phyloP scores from a whole-genome alignment of 2,797 vertebrate species.

The Dicrostonyx torquatus region DNA sequence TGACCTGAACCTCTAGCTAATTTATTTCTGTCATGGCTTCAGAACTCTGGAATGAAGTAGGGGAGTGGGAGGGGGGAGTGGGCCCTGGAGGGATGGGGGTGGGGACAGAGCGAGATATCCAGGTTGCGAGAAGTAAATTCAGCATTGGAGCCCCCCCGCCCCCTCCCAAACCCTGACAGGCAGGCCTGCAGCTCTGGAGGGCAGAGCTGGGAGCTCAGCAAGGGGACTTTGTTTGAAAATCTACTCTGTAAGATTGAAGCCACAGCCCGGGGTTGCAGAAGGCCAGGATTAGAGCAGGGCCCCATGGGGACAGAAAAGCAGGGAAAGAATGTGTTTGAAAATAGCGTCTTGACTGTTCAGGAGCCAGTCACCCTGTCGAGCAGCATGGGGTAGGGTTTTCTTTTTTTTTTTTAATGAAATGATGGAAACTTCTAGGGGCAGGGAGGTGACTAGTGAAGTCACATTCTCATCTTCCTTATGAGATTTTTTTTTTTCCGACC shows the following conservation, averaged over 20 bases:
- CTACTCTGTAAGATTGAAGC: slow-evolving; percentile 65
- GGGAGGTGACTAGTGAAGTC: slow-evolving; percentile 25
- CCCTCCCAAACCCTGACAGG: neutral
- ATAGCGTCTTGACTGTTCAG: slow-evolving; percentile 8
- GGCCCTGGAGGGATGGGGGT: slow-evolving; percentile 47
- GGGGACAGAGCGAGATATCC: slow-evolving; percentile 73
- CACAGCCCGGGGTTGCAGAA: slow-evolving; percentile 42
- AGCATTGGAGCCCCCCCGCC: slow-evolving; percentile 13
- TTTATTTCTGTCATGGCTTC: slow-evolving; percentile 88
- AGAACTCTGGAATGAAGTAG: slow-evolving; percentile 79
- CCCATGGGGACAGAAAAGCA: slow-evolving; percentile 49
- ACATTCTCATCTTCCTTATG: slow-evolving; percentile 26
- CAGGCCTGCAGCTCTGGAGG: slow-evolving; percentile 69
- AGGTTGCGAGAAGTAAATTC: slow-evolving; percentile 83
- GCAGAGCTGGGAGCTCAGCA: slow-evolving; percentile 33
- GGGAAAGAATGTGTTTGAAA: slow-evolving; percentile 67
- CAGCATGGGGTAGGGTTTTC: slow-evolving; percentile 16
- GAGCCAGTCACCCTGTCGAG: slow-evolving; percentile 37
- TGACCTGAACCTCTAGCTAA: slow-evolving; percentile 88
- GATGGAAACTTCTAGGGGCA: slow-evolving; percentile 47
- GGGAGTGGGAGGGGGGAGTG: slow-evolving; percentile 30
- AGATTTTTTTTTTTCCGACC: slow-evolving; percentile 39
- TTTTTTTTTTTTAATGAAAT: slow-evolving; percentile 54
- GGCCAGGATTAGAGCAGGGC: slow-evolving; percentile 55
- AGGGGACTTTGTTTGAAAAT: slow-evolving; percentile 70